Conservation (phyloP, 1,140 invertebrate genomes). For the Plectus sambesii region DNA sequence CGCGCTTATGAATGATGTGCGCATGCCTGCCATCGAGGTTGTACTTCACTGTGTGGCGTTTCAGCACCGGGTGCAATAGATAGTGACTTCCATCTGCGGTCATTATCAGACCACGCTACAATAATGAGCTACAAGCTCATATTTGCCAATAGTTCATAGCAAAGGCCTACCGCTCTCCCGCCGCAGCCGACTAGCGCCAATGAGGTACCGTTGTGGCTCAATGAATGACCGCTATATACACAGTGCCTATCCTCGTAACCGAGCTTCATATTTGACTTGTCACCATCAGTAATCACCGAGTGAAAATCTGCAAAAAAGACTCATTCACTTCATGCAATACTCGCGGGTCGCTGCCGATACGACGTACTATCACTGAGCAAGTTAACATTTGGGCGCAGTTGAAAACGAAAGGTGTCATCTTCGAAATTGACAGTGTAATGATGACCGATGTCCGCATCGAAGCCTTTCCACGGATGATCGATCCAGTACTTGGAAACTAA, state of each 20-base stretch:
- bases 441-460: conserved; percentile 3
- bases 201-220: too few species aligned
- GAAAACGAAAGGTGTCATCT: conserved; percentile 9
- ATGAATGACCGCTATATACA: too few species aligned
- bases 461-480: conserved; percentile 6
- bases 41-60: too few species aligned
- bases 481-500: conserved; percentile 14
- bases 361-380: conserved; percentile 14
- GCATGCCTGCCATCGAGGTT: too few species aligned
- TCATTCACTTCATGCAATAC: not conserved
- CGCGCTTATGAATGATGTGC: conserved; percentile 25
- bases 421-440: conserved; percentile 8
- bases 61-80: conserved; percentile 18
- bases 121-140: not conserved
- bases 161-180: conserved; percentile 15
- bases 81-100: conserved; percentile 15
- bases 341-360: not conserved
- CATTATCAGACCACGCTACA: conserved; percentile 22
- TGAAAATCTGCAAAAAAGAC: conserved; percentile 14
- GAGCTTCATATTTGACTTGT: conserved; percentile 7
- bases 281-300: conserved; percentile 8
- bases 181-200: too few species aligned
- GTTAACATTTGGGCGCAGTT: conserved; percentile 6
- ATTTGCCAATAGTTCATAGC: conserved; percentile 3
- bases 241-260: too few species aligned